Base-by-base conservation (phyloP, 2,797 vertebrate genomes). In the Garrulus glandarius region DNA sequence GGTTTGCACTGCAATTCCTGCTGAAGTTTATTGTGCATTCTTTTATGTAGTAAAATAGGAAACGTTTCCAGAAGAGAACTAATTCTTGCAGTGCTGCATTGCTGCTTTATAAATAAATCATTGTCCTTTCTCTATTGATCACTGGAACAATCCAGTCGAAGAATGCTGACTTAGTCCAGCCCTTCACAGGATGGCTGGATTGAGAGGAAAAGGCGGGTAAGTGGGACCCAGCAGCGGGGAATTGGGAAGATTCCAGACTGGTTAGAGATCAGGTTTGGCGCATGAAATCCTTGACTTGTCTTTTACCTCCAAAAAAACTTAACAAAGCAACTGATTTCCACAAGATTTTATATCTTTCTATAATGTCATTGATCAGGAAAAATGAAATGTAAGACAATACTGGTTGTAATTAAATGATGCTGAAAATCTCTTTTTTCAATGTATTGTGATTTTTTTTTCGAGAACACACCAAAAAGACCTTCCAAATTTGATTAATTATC, bases 51-150 rank as follows among this genome's bases (percentile, higher is more conserved):
- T 89, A 63, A 94, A 92, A 80, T 79, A 52, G 39, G 77, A 79
- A 90, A 29, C 10, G 3, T 82, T 92, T 95, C 74, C 87, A 89
- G 69, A 79, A 76, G 37, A 82, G 55, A 86, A 80, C 49, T 94
- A 90, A 90, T 90, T 94, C 77, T 93, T 95, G 85, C 70, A 90
- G 87, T 84, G 80, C 91, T 97, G 94, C 95, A 94, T 95, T 95
- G 94, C 94, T 96, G 94, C 93, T 96, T 93, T 95, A 95, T 96
- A 95, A 97, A 96, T 96, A 96, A 97, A 97, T 95, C 95, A 93
- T 94, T 96, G 94, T 88, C 80, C 83, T 93, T 96, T 94, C 79
- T 94, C 60, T 96, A 96, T 94, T 96, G 95, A 96, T 94, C 95
- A 87, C 84, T 92, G 79, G 53, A 94, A 65, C 89, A 94, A 92